A percentile compares a stretch with the other conserved stretches of the same genome.
These are phyloP conservation scores for Flexamia atlantica DNA, from an alignment of 2,888 invertebrate genomes.

Conservation along the genomic window DNA sequence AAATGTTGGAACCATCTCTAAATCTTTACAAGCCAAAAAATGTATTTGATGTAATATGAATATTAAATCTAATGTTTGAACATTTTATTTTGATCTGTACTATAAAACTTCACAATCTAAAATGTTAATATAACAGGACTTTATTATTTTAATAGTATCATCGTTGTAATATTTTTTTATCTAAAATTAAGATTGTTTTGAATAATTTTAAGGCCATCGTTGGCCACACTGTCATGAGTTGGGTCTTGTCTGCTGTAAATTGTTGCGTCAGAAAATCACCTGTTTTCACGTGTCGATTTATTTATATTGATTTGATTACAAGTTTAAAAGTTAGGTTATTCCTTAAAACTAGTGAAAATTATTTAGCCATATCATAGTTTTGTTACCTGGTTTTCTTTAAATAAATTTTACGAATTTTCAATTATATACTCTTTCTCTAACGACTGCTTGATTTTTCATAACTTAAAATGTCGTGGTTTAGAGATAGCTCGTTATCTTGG, in stretches of 20 bases:
- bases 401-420: too few species aligned
- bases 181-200: too few species aligned
- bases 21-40: too few species aligned
- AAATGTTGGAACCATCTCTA: too few species aligned
- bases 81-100: too few species aligned
- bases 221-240: not conserved
- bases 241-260: not conserved
- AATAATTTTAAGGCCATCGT: too few species aligned
- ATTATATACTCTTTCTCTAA: not conserved
- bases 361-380: not conserved
- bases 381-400: not conserved
- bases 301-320: not conserved
- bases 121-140: too few species aligned
- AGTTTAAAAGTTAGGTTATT: not conserved
- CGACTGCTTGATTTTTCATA: not conserved
- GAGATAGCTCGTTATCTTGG: conserved; percentile 85
- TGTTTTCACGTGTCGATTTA: not conserved
- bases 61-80: too few species aligned
- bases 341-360: not conserved
- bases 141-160: too few species aligned
- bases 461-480: conserved; percentile 85
- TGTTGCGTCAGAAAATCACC: not conserved
- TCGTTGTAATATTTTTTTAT: too few species aligned
- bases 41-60: too few species aligned
- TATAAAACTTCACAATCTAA: too few species aligned